Conservation (phyloP, 37 sponge, comb jelly and placozoan genomes). For the Crambe crambe region DNA sequence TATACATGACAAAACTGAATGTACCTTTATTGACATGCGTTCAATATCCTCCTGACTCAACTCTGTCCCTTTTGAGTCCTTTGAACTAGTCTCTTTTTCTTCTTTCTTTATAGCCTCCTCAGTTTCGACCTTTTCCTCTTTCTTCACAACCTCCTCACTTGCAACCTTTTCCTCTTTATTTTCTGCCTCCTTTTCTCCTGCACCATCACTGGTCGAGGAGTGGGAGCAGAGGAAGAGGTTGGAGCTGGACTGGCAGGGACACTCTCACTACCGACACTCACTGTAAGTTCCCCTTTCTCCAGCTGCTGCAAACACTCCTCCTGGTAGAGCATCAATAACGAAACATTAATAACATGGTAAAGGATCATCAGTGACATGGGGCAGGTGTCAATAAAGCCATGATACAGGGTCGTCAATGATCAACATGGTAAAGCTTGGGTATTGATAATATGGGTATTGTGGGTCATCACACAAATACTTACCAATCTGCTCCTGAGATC, state of each 20-base stretch:
- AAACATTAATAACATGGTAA: no score
- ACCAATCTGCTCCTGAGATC: conserved; percentile 52
- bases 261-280: no score
- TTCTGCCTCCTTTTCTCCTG: neutral
- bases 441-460: no score
- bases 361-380: no score
- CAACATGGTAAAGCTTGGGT: no score
- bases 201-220: neutral
- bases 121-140: neutral
- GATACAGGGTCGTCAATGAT: no score
- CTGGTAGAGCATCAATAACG: neutral
- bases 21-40: neutral
- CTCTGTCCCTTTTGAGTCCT: no score
- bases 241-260: neutral
- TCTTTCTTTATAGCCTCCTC: neutral
- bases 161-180: neutral
- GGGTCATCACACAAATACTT: neutral
- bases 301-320: neutral
- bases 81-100: no score
- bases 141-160: neutral
- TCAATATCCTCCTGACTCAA: neutral
- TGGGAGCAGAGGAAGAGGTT: neutral
- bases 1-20: no score
- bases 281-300: neutral
- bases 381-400: no score